Base-by-base conservation (phyloP, 2,797 vertebrate genomes). In the Gorsachius magnificus region DNA sequence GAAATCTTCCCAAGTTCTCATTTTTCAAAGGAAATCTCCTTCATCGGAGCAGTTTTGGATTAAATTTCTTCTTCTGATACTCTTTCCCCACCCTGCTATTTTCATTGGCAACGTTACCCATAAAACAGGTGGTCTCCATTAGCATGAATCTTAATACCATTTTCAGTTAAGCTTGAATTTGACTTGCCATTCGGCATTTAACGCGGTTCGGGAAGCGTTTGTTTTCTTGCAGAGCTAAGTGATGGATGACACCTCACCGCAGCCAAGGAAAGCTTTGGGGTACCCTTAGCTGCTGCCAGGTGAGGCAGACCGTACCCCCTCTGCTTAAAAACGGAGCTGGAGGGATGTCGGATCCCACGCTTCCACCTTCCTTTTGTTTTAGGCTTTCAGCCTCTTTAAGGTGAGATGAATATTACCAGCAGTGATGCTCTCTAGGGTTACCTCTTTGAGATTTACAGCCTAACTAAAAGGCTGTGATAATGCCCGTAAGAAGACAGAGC, bases 111-210 rank as follows among this genome's bases (percentile, higher is more conserved):
- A 0, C 13, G 15, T 75, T 74, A 35, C 45, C 50, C 76, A 1
- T 93, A 29, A 72, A 88, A 28, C 89, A 95, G 94, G 76, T 86
- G 91, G 75, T 65, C 69, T 87, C 54, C 65, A 82, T 96, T 95
- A 87, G 66, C 35, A 56, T 21, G 43, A 46, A 58, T 85, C 58
- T 77, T 80, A 81, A 83, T 53, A 68, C 50, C 33, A 12, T 21
- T 78, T 90, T 72, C 75, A 94, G 14, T 78, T 91, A 78, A 54
- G 88, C 76, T 94, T 63, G 83, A 13, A 60, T 93, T 93, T 90
- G 26, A 22, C 77, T 56, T 83, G 72, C 81, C 21, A 4, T 87
- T 81, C 6, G 0, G 6, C 29, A 24, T 43, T 77, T 48, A 33
- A 16, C 13, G 24, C 41, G 21, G 17, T 56, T 64, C 4, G 6